These are phyloP conservation scores for Troides helena DNA, from an alignment of 2,888 invertebrate genomes.

Conservation along the genomic window DNA sequence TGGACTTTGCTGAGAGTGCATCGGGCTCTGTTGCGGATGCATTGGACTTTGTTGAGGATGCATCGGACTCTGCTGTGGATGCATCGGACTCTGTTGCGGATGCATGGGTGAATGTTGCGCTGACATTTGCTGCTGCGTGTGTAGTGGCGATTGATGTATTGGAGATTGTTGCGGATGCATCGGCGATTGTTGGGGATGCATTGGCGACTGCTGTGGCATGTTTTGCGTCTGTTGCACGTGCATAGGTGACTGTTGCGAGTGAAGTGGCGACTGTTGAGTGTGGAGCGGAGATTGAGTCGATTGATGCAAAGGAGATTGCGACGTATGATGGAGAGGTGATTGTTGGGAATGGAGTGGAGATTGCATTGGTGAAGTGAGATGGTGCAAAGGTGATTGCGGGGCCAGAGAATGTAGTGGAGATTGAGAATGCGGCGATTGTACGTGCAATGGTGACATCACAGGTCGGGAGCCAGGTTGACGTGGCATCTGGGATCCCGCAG, in stretches of 20 bases:
- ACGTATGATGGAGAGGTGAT: slow-evolving; percentile 60
- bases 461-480: slow-evolving; percentile 57
- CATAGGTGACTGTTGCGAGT: slow-evolving; percentile 67
- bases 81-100: slow-evolving; percentile 56
- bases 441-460: slow-evolving; percentile 67
- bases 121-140: slow-evolving; percentile 53
- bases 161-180: slow-evolving; percentile 56
- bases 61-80: slow-evolving; percentile 61
- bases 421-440: slow-evolving; percentile 59
- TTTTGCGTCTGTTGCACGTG: slow-evolving; percentile 59
- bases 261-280: slow-evolving; percentile 64
- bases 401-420: slow-evolving; percentile 45
- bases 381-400: slow-evolving; percentile 48
- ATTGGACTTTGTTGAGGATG: slow-evolving; percentile 60
- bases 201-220: slow-evolving; percentile 52
- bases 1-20: slow-evolving; percentile 50
- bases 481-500: slow-evolving; percentile 47
- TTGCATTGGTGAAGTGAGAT: slow-evolving; percentile 60
- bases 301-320: slow-evolving; percentile 64
- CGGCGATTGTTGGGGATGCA: slow-evolving; percentile 52
- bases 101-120: slow-evolving; percentile 55
- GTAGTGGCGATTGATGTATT: slow-evolving; percentile 49
- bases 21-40: slow-evolving; percentile 50
- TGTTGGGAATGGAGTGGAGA: slow-evolving; percentile 70
- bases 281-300: slow-evolving; percentile 67